Evolutionary conservation across 2,113 vertebrate genomes (phyloP).

Genomic region (Siniperca chuatsi): DNA sequence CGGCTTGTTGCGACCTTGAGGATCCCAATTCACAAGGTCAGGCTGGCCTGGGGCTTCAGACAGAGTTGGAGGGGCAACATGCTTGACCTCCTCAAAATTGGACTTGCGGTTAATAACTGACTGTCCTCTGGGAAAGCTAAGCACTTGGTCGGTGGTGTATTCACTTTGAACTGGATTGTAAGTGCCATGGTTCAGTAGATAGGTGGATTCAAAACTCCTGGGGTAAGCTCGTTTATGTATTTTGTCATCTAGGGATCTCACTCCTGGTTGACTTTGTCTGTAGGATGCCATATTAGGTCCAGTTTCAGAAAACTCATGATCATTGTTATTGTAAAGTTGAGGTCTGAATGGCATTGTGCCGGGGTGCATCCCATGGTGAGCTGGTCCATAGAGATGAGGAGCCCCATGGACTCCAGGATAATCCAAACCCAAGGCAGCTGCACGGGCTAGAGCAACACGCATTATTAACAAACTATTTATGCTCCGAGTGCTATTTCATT

Average conservation of each 20-base stretch:
- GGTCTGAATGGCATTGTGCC: background rate
- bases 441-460: slow-evolving; percentile 51
- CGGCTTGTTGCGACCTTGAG: slow-evolving; percentile 38
- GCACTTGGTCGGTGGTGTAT: slow-evolving; percentile 2
- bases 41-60: slow-evolving; percentile 26
- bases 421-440: slow-evolving; percentile 67
- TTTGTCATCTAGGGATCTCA: background rate
- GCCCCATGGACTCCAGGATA: slow-evolving; percentile 60
- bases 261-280: background rate
- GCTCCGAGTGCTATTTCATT: background rate
- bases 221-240: slow-evolving; percentile 1
- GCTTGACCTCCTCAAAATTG: slow-evolving; percentile 62
- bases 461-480: background rate
- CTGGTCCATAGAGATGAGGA: slow-evolving; percentile 27
- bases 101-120: slow-evolving; percentile 7
- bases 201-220: slow-evolving; percentile 7
- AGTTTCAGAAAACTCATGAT: background rate
- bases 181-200: background rate
- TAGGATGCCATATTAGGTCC: background rate
- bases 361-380: background rate
- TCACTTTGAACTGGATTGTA: slow-evolving; percentile 7
- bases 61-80: slow-evolving; percentile 34
- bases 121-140: slow-evolving; percentile 38
- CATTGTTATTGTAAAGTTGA: background rate
- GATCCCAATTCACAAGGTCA: slow-evolving; percentile 38